phyloP scores from a whole-genome alignment of 2,888 invertebrate genomes.

The Sarcophaga carnaria region DNA sequence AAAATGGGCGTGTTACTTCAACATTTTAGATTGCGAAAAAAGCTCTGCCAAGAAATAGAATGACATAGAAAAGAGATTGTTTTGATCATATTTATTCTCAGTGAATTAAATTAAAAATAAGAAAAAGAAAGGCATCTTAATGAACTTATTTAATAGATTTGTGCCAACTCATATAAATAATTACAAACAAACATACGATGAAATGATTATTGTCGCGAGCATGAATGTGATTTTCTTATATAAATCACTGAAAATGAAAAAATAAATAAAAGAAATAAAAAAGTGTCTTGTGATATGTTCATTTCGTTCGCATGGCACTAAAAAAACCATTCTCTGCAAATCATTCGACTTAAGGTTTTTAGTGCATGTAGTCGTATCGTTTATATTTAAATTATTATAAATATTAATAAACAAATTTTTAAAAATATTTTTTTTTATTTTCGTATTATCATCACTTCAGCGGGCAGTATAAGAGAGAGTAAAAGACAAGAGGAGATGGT shows the following conservation, averaged over 20 bases:
- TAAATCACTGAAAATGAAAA: background rate
- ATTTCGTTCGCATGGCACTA: background rate
- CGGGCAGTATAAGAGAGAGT: background rate
- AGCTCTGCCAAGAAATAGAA: background rate
- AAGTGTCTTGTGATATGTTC: constrained; percentile 20
- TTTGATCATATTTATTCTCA: background rate
- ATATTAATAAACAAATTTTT: background rate
- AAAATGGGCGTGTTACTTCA: constrained; percentile 11
- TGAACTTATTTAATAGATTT: background rate
- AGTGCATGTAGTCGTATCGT: background rate
- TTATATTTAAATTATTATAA: constrained; percentile 17
- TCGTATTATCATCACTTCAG: background rate
- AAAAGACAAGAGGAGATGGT: background rate
- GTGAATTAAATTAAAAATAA: constrained; percentile 7
- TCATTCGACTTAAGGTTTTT: constrained; percentile 16
- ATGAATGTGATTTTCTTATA: constrained; percentile 16
- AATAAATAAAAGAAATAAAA: background rate
- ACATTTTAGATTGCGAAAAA: background rate
- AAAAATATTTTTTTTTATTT: background rate
- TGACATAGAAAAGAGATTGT: background rate
- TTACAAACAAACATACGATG: background rate
- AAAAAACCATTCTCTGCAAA: constrained; percentile 7
- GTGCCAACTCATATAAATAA: background rate
- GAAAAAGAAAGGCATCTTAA: background rate
- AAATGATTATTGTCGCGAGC: background rate